Percentiles rank a stretch among this genome's conserved stretches.
phyloP scores from a whole-genome alignment of 2,113 vertebrate genomes.

The Pangasianodon hypophthalmus region DNA sequence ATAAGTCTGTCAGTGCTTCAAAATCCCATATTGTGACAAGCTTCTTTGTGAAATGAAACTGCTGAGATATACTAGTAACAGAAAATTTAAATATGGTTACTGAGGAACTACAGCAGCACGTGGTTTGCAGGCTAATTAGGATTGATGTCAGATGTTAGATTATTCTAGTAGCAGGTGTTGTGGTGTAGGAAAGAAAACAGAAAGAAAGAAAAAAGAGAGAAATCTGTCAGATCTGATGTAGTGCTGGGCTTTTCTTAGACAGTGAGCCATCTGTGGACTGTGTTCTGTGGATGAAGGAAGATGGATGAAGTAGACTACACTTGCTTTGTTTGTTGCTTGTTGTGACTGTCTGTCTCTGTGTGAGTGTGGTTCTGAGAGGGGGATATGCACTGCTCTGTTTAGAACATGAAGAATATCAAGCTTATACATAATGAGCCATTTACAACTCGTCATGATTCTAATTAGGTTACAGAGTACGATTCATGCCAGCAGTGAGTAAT shows the following conservation, averaged over 20 bases:
- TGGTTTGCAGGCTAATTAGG: slow-evolving; percentile 24
- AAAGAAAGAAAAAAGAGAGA: background rate
- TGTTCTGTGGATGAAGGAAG: slow-evolving; percentile 24
- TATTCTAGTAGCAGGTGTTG: slow-evolving; percentile 31
- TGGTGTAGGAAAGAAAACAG: slow-evolving; percentile 2
- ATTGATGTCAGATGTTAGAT: slow-evolving; percentile 12
- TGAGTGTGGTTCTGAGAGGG: slow-evolving; percentile 22
- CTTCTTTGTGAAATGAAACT: background rate
- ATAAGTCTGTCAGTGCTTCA: slow-evolving; percentile 11
- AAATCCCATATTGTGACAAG: slow-evolving; percentile 4
- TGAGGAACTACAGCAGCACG: background rate
- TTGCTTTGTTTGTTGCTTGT: slow-evolving; percentile 17
- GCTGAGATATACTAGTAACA: background rate
- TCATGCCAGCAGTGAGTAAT: background rate
- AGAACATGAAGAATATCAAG: slow-evolving; percentile 20
- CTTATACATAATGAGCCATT: slow-evolving; percentile 21
- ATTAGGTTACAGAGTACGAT: slow-evolving; percentile 41
- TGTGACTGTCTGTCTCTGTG: slow-evolving; percentile 20
- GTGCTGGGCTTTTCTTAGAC: slow-evolving; percentile 38
- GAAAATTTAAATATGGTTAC: background rate
- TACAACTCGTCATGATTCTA: slow-evolving; percentile 2
- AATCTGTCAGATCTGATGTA: slow-evolving; percentile 32
- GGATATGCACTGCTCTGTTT: slow-evolving; percentile 17
- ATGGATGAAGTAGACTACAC: slow-evolving; percentile 20
- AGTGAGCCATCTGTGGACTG: slow-evolving; percentile 44